Conservation (phyloP, 2,888 invertebrate genomes). For the Cartodere bifasciata region DNA sequence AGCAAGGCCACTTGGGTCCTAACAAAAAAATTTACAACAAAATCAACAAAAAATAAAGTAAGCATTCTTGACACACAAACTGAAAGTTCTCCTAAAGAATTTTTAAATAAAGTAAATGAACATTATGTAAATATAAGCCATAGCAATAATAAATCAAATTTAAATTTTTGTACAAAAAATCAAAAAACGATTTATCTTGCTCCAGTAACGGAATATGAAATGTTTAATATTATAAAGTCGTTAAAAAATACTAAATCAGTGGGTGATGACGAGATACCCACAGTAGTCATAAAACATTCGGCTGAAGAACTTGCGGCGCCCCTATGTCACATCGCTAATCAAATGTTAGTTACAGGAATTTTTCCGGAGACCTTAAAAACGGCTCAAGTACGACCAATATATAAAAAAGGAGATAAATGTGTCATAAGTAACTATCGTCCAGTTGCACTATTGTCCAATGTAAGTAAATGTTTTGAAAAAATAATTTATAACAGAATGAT, state of each 20-base stretch:
- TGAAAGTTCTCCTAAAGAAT: no score
- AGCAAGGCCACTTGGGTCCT: constrained; percentile 2
- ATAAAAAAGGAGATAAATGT: no score
- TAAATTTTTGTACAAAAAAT: background rate
- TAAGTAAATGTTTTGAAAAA: no score
- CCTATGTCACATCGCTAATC: constrained; percentile 7
- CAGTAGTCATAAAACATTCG: constrained; percentile 6
- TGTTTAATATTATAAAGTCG: constrained; percentile 6
- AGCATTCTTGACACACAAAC: no score
- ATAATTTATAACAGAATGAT: no score
- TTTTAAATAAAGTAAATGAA: background rate
- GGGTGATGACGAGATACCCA: constrained; percentile 10
- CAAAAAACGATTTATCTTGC: constrained; percentile 2
- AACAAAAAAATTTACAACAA: no score
- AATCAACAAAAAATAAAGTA: no score
- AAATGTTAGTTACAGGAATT: constrained; percentile 5
- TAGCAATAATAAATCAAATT: background rate
- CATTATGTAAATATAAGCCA: background rate
- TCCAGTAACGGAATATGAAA: constrained; percentile 3
- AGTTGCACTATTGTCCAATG: no score
- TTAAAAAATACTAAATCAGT: constrained; percentile 9
- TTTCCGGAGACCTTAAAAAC: constrained; percentile 9
- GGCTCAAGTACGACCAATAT: no score
- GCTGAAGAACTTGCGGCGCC: constrained; percentile 5
- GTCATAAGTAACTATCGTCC: no score